Conservation (phyloP, 23 tunicate species). For the Halocynthia roretzi region DNA sequence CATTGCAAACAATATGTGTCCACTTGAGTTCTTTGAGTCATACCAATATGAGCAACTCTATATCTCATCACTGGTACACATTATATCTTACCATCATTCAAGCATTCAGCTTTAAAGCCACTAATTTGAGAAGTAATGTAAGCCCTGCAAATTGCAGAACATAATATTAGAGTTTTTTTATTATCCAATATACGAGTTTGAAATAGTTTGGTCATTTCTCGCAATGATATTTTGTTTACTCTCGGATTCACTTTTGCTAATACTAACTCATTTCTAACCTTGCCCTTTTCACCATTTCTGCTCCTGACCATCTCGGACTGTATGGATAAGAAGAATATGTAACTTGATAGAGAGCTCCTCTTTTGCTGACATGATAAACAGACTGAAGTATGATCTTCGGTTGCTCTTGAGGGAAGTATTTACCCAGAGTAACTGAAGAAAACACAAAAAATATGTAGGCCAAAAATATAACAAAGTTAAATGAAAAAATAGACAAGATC, state of each 20-base stretch:
- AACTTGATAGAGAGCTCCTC: slow-evolving; percentile 42
- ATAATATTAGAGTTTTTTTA: neutral
- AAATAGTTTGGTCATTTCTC: neutral
- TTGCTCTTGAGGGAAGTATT: slow-evolving; percentile 64
- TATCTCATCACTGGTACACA: too few relatives aligned
- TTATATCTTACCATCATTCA: slow-evolving; percentile 40
- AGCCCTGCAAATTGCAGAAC: slow-evolving; percentile 12
- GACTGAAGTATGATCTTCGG: slow-evolving; percentile 69
- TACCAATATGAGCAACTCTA: too few relatives aligned
- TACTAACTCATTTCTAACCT: slow-evolving; percentile 14
- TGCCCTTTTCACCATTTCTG: slow-evolving; percentile 82
- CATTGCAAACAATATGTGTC: too few relatives aligned
- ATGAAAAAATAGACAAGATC: neutral
- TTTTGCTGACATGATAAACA: slow-evolving; percentile 59
- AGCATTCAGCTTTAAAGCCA: slow-evolving; percentile 58
- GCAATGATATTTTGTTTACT: neutral
- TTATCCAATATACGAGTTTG: neutral
- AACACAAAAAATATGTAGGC: neutral
- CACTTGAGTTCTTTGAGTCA: too few relatives aligned
- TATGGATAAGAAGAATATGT: slow-evolving; percentile 55
- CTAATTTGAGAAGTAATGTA: slow-evolving; percentile 45
- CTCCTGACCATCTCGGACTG: slow-evolving; percentile 83
- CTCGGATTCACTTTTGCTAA: neutral
- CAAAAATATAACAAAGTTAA: neutral
- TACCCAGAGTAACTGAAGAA: slow-evolving; percentile 42